phyloP scores from a whole-genome alignment of 2,113 vertebrate genomes.

The Aplodontia rufa region DNA sequence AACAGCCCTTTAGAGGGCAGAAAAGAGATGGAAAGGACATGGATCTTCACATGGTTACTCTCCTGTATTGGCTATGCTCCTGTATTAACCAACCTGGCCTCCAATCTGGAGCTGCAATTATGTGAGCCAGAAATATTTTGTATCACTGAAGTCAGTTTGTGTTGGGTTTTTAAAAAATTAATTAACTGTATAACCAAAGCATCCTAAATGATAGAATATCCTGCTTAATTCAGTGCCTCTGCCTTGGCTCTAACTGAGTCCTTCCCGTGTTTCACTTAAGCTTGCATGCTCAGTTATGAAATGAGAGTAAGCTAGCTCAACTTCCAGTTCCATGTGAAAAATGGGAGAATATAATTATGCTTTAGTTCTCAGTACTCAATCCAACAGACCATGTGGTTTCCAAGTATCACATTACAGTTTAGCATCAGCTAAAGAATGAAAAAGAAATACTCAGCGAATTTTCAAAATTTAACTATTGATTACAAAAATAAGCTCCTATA shows the following conservation, averaged over 20 bases:
- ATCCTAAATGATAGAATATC: neutral
- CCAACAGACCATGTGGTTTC: neutral
- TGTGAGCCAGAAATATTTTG: neutral
- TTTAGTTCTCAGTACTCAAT: constrained; percentile 14
- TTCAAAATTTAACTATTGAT: constrained; percentile 13
- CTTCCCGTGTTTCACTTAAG: neutral
- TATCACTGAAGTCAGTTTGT: neutral
- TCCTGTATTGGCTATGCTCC: neutral
- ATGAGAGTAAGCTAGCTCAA: neutral
- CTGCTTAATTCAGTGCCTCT: neutral
- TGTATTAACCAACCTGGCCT: neutral
- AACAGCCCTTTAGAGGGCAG: neutral
- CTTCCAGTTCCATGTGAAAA: neutral
- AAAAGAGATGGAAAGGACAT: neutral
- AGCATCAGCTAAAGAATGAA: neutral
- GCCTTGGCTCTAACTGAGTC: neutral
- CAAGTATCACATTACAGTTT: neutral
- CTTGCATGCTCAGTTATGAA: neutral
- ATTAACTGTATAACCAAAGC: neutral
- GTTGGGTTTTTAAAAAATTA: neutral
- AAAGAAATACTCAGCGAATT: neutral
- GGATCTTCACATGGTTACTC: neutral
- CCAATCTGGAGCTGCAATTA: neutral
- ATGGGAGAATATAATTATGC: neutral
- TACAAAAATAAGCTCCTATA: constrained; percentile 30